phyloP scores from a whole-genome alignment of 2,797 vertebrate genomes.

The Aphelocoma californica region DNA sequence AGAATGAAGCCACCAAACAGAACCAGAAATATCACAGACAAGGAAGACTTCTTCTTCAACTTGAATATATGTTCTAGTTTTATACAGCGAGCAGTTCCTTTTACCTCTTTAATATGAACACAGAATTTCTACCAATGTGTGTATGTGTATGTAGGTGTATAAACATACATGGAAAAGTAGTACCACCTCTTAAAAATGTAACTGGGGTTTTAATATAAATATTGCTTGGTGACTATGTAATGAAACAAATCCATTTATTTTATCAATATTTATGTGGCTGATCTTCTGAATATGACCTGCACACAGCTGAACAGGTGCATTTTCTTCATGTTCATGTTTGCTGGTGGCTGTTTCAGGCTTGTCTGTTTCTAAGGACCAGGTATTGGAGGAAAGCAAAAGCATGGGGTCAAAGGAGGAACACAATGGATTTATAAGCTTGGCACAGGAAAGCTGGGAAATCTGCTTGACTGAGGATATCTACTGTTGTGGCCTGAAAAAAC shows the following conservation, averaged over 20 bases:
- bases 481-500: neutral
- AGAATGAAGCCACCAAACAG: neutral
- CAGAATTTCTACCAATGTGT: neutral
- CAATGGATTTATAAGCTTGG: neutral
- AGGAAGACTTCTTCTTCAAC: neutral
- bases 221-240: neutral
- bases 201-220: neutral
- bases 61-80: neutral
- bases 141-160: neutral
- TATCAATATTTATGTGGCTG: neutral
- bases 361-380: neutral
- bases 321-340: neutral
- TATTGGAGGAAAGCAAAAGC: accelerated
- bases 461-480: neutral
- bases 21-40: neutral
- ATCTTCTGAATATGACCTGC: neutral
- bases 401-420: neutral
- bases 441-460: neutral
- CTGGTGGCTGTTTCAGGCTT: neutral
- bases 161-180: neutral
- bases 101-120: neutral
- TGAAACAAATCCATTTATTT: neutral
- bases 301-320: neutral
- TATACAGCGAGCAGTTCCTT: neutral
- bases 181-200: neutral